Percentiles rank a stretch among this genome's conserved stretches.
Conservation (phyloP, 2,797 vertebrate genomes). For the Semaprochilodus insignis region DNA sequence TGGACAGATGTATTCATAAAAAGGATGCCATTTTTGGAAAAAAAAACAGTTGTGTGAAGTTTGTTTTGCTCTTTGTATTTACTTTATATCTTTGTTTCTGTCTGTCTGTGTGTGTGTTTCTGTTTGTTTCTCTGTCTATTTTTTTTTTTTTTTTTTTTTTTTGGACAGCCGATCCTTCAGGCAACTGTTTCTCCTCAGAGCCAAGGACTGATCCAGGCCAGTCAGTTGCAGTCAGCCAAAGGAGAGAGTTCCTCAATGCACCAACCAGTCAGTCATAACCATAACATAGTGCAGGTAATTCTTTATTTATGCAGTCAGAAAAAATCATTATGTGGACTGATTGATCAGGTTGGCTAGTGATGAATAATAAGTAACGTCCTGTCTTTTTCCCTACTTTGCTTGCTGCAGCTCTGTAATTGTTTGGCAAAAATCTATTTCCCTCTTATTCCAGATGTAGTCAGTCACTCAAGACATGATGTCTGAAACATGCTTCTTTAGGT, state of each 20-base stretch:
- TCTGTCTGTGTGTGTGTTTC: not conserved
- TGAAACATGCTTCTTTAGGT: too few species aligned
- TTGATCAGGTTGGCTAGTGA: not conserved
- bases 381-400: too few species aligned
- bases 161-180: slow-evolving; percentile 82
- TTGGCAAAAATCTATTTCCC: too few species aligned
- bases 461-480: too few species aligned
- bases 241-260: slow-evolving; percentile 75
- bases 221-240: slow-evolving; percentile 78
- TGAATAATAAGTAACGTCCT: not conserved
- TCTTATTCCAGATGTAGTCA: too few species aligned
- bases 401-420: too few species aligned
- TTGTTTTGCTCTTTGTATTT: not conserved
- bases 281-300: slow-evolving; percentile 86
- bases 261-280: slow-evolving; percentile 77
- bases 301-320: not conserved
- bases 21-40: too few species aligned
- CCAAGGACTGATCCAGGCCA: slow-evolving; percentile 78
- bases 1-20: too few species aligned
- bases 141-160: not conserved
- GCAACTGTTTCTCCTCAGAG: slow-evolving; percentile 76
- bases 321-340: slow-evolving; percentile 1
- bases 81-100: not conserved
- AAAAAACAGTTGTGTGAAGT: too few species aligned
- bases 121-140: not conserved